Evolutionary conservation across 35 echinoderm and acorn worm species (phyloP), one percentile per base, ranked within the genome.

Genomic region (Anneissia japonica): DNA sequence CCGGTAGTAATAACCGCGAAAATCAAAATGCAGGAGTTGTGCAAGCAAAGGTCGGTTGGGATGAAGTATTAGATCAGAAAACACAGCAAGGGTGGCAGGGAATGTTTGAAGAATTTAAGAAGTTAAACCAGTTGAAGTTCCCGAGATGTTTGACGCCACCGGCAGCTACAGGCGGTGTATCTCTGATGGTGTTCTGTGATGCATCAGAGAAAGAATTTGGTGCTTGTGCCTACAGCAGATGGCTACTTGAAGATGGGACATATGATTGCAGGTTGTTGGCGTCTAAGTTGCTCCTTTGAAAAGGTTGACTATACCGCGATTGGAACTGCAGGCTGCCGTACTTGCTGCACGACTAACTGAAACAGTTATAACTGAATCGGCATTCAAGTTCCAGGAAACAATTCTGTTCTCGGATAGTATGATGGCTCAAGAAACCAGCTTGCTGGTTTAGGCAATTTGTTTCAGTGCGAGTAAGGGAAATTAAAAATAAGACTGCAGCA

Each of bases 181-280:
- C 3, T 46, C 36, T 90, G 33, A 36, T 46, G 79, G 39, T 88
- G 0, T 92, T 87, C 39, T 82, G 34, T 38, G 90, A 92, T 82
- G 90, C 90, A 21, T 92, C 90, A 11, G 90, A 92, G 46, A 19
- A 86, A 26, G 89, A 83, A 19, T 90, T 80, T 84, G 90, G 90
- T 21, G 34, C 85, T 13, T 81, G 76, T 80, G 90, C 77, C 11
- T 92, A 82, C 32, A 4, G 46, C 16, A 79, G 84, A 83, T 92
- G 90, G 85, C 85, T 56, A 26, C 11, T 13, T 56, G 11, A 56
- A 56, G 26, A 26, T 11, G 11, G 11, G 11, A 56, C 11, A 56
- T 26, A 11, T 56, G 46, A 11, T 56, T 11, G 26, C 11, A n/a
- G n/a, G n/a, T n/a, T n/a, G n/a, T n/a, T n/a, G n/a, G 28, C 13